Conservation (phyloP, 2,888 invertebrate species). For the Phalera bucephala region DNA sequence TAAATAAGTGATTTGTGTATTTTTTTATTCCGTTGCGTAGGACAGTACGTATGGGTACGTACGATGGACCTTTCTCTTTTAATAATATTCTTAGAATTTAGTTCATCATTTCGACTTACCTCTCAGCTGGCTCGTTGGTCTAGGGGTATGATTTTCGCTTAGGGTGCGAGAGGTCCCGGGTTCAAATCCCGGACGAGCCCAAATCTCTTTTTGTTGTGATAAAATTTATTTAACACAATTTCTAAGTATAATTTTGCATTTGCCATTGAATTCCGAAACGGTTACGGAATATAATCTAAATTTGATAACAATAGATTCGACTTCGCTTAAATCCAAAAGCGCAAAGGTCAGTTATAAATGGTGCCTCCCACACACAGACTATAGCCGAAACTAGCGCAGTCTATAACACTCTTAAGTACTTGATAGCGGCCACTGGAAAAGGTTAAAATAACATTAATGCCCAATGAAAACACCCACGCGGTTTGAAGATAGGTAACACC, state of each 20-base stretch:
- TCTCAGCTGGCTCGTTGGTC: slow-evolving; percentile 74
- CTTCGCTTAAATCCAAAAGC: no score
- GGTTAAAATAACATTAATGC: no score
- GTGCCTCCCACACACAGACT: no score
- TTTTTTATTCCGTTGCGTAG: neutral
- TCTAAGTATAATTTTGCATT: no score
- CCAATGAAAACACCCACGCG: no score
- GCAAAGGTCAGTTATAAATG: no score
- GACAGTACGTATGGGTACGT: neutral
- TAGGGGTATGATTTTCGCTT: slow-evolving; percentile 84
- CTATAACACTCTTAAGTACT: no score
- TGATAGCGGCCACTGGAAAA: no score
- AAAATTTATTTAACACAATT: neutral
- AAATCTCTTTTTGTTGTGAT: slow-evolving; percentile 11
- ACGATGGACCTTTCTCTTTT: slow-evolving; percentile 26
- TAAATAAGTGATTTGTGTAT: neutral
- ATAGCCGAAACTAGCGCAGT: neutral
- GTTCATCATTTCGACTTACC: neutral
- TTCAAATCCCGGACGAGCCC: slow-evolving; percentile 80
- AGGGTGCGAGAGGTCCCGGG: slow-evolving; percentile 81
- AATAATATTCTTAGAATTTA: neutral
- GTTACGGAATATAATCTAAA: no score
- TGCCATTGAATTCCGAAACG: no score
- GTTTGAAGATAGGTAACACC: no score
- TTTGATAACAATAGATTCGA: no score